phyloP scores from a whole-genome alignment of 2,113 vertebrate genomes.

The Gobiocypris rarus region DNA sequence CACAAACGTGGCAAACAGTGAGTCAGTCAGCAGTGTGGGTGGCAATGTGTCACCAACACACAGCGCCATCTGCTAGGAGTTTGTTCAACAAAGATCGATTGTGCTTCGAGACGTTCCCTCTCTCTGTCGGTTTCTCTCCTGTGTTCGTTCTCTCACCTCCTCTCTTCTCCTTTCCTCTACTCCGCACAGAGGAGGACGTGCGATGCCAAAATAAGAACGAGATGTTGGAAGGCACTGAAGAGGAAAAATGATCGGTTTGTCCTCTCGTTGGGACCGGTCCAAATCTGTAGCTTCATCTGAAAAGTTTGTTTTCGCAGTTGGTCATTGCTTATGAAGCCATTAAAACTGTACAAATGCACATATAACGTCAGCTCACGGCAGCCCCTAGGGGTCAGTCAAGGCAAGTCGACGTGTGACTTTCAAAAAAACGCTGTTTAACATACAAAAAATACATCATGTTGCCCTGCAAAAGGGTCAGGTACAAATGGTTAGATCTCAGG shows the following conservation, averaged over 20 bases:
- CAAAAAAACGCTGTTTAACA: conserved; percentile 21
- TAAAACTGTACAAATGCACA: not conserved
- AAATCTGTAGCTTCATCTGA: conserved; percentile 33
- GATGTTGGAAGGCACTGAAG: conserved; percentile 52
- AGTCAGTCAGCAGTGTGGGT: conserved; percentile 65
- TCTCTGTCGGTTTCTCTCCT: conserved; percentile 50
- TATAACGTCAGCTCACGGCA: not conserved
- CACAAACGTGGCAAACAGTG: conserved; percentile 62
- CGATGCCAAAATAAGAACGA: conserved; percentile 56
- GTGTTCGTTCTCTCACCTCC: conserved; percentile 55
- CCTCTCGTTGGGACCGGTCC: conserved; percentile 20
- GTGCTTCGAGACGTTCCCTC: conserved; percentile 58
- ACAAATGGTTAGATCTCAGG: conserved; percentile 17
- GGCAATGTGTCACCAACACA: conserved; percentile 60
- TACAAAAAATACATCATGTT: not conserved
- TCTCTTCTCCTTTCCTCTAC: conserved; percentile 58
- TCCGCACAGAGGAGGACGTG: conserved; percentile 52
- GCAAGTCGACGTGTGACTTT: not conserved
- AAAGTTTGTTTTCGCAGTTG: conserved; percentile 29
- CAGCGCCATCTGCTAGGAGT: conserved; percentile 65
- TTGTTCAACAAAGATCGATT: conserved; percentile 69
- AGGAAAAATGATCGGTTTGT: conserved; percentile 49
- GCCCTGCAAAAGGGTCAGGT: not conserved
- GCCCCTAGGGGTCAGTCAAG: not conserved
- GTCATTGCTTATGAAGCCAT: conserved; percentile 18